Conservation (phyloP, 1,140 invertebrate genomes). For the Platyscapa corneri region DNA sequence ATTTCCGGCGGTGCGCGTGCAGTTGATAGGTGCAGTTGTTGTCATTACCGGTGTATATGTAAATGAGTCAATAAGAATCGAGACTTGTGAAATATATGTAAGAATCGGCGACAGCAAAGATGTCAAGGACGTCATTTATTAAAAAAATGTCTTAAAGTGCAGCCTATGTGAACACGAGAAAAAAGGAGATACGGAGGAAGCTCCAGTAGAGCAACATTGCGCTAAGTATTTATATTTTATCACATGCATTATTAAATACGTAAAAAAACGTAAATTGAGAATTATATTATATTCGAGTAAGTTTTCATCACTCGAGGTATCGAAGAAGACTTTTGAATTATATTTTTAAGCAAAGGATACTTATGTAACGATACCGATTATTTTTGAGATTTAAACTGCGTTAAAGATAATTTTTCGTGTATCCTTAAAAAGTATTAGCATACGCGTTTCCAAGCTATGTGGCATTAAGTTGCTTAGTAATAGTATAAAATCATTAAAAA, state of each 20-base stretch:
- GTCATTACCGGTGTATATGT: conserved; percentile 4
- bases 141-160: conserved; percentile 15
- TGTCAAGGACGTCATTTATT: conserved; percentile 47
- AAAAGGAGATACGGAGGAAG: neutral
- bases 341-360: neutral
- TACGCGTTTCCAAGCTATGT: neutral
- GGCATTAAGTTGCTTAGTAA: neutral
- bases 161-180: neutral
- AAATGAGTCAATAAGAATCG: conserved; percentile 13
- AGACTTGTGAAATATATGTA: conserved; percentile 21
- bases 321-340: neutral
- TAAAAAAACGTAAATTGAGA: neutral
- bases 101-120: conserved; percentile 11
- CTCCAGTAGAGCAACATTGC: neutral
- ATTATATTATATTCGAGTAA: neutral
- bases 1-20: neutral
- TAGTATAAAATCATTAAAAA: neutral
- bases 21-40: neutral
- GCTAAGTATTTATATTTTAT: conserved; percentile 48
- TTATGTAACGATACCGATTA: neutral
- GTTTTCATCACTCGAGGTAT: neutral
- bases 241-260: conserved; percentile 37
- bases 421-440: neutral
- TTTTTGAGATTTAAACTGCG: neutral
- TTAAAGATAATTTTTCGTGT: neutral